Evolutionary conservation across 2,888 invertebrate species (phyloP).

Genomic region (Helobdella robusta): DNA sequence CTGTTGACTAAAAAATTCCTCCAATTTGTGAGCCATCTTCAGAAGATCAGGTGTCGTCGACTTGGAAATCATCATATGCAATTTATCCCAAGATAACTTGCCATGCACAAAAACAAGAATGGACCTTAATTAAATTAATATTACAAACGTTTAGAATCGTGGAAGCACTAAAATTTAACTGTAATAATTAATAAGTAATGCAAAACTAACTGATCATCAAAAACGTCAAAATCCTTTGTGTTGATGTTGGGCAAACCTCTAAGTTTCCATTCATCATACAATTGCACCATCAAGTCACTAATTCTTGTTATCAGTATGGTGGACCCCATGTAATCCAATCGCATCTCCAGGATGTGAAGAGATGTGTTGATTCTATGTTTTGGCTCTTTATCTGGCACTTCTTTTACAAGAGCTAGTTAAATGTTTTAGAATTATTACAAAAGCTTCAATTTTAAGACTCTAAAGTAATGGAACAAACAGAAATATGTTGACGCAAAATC

Average conservation of each 20-base stretch:
- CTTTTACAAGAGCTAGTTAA: slow-evolving; percentile 77
- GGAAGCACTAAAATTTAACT: too few relatives aligned
- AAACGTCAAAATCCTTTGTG: too few relatives aligned
- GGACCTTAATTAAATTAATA: slow-evolving; percentile 56
- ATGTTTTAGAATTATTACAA: too few relatives aligned
- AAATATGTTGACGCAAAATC: too few relatives aligned
- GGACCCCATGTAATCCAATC: slow-evolving; percentile 97
- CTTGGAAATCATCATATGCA: slow-evolving; percentile 91
- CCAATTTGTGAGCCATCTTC: slow-evolving; percentile 90
- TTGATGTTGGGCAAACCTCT: too few relatives aligned
- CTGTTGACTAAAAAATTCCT: slow-evolving; percentile 95
- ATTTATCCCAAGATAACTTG: slow-evolving; percentile 81
- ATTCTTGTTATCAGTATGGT: slow-evolving; percentile 82
- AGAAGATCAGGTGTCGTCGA: slow-evolving; percentile 91
- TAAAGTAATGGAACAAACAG: neutral
- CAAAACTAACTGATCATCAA: too few relatives aligned
- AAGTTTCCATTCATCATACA: slow-evolving; percentile 80
- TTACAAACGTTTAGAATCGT: neutral
- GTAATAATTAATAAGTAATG: too few relatives aligned
- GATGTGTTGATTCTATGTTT: slow-evolving; percentile 64
- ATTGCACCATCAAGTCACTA: slow-evolving; percentile 63
- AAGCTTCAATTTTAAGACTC: too few relatives aligned
- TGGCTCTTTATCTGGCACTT: slow-evolving; percentile 79
- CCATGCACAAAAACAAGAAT: slow-evolving; percentile 85
- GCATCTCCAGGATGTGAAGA: slow-evolving; percentile 73